Conservation (phyloP, 2,797 vertebrate species). For the Chaenodraco wilsoni region DNA sequence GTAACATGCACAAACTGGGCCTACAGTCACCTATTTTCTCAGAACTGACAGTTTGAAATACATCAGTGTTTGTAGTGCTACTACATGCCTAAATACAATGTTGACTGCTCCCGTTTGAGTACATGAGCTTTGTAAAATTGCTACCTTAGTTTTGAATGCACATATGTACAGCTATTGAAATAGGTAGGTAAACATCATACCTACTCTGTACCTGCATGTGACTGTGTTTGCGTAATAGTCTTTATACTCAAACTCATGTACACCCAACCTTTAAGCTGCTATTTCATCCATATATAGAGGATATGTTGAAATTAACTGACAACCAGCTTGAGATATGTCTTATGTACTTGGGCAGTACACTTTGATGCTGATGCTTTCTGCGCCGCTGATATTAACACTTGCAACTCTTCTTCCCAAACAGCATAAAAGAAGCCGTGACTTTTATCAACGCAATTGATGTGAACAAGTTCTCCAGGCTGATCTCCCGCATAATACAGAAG, state of each 20-base stretch:
- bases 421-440: constrained; percentile 92
- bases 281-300: background rate
- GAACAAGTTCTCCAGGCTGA: constrained; percentile 90
- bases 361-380: background rate
- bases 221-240: no score
- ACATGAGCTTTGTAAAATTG: background rate
- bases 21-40: background rate
- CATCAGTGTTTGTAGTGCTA: background rate
- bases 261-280: background rate
- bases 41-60: background rate
- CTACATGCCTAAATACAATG: background rate
- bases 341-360: background rate
- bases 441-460: constrained; percentile 89
- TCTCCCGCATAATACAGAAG: constrained; percentile 92
- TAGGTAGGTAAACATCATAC: no score
- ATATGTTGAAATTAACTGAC: constrained; percentile 11
- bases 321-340: background rate
- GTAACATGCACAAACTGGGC: background rate
- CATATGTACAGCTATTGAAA: background rate
- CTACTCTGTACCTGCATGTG: no score
- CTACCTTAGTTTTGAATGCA: background rate
- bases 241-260: background rate
- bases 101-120: background rate
- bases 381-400: constrained; percentile 5
- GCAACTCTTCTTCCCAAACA: constrained; percentile 64